Evolutionary conservation across 2,888 invertebrate genomes (phyloP).

Genomic region (Diarsia mendica): DNA sequence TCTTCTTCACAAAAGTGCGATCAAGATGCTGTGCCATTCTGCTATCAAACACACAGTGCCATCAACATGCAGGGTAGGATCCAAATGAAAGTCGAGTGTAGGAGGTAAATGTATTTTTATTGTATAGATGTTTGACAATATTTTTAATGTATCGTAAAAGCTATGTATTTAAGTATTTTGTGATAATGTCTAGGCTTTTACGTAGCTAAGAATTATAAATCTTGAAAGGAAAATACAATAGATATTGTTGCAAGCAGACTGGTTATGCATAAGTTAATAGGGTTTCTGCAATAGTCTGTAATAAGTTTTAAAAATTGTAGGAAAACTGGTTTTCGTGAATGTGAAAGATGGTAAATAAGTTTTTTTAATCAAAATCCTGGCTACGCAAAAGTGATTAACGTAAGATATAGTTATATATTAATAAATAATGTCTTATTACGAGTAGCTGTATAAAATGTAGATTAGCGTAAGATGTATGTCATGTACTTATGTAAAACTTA

Average conservation of each 20-base stretch:
- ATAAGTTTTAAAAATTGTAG: background rate
- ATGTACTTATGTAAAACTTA: constrained; percentile 23
- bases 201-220: constrained; percentile 23
- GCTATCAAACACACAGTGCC: constrained; percentile 55
- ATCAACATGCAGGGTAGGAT: constrained; percentile 47
- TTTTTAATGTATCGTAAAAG: constrained; percentile 34
- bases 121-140: constrained; percentile 58
- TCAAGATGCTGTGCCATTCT: constrained; percentile 50
- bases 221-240: background rate
- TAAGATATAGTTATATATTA: constrained; percentile 12
- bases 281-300: background rate
- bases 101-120: constrained; percentile 60
- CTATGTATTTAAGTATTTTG: constrained; percentile 26
- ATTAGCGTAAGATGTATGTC: constrained; percentile 7
- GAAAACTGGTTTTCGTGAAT: background rate
- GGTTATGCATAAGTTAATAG: background rate
- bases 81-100: constrained; percentile 67
- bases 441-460: constrained; percentile 6
- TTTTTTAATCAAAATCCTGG: constrained; percentile 17
- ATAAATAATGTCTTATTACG: constrained; percentile 17
- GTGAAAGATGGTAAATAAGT: background rate
- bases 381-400: constrained; percentile 15
- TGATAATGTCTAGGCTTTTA: constrained; percentile 21
- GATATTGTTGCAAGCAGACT: background rate
- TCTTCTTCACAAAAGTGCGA: constrained; percentile 41